phyloP scores from a whole-genome alignment of 2,113 vertebrate genomes.

The Pionites leucogaster region DNA sequence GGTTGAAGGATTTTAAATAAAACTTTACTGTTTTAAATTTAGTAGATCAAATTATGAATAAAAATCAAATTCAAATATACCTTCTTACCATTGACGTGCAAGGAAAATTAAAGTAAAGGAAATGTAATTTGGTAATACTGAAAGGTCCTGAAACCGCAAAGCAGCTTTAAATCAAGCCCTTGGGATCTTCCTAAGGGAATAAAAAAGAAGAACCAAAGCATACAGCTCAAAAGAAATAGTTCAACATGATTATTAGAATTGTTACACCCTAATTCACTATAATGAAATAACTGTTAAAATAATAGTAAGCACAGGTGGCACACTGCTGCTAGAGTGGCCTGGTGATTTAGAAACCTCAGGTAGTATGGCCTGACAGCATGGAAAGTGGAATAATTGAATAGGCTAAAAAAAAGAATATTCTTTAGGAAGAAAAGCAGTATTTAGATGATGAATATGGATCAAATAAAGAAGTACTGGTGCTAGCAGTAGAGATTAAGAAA shows the following conservation, averaged over 20 bases:
- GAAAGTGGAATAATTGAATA: not conserved
- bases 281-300: not conserved
- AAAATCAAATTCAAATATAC: slow-evolving; percentile 9
- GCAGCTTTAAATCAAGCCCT: not conserved
- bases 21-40: slow-evolving; percentile 7
- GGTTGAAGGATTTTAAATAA: not conserved
- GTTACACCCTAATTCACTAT: slow-evolving; percentile 26
- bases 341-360: not conserved
- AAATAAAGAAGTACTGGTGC: not conserved
- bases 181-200: not conserved
- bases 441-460: not conserved
- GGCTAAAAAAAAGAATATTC: not conserved
- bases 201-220: not conserved
- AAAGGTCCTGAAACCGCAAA: not conserved
- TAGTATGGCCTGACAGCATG: not conserved
- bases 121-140: not conserved
- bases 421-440: not conserved
- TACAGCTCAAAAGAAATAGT: not conserved
- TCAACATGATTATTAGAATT: not conserved
- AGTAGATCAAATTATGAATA: slow-evolving; percentile 33
- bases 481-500: not conserved
- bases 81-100: not conserved
- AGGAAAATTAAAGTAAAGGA: not conserved
- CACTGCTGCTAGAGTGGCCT: not conserved
- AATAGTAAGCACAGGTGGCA: not conserved